Conservation (phyloP, 2,888 invertebrate species). For the Embidobia sp. region DNA sequence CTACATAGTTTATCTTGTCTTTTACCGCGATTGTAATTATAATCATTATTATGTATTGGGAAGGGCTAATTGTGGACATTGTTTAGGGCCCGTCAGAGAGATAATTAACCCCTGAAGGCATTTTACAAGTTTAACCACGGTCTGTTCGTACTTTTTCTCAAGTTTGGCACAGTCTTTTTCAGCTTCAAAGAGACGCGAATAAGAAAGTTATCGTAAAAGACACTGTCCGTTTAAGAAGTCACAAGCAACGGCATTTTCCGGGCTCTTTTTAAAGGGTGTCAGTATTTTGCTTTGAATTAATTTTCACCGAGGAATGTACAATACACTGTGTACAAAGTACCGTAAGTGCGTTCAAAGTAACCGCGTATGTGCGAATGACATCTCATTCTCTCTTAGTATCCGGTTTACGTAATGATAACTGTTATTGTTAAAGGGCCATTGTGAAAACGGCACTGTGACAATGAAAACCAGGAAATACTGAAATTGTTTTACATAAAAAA, state of each 20-base stretch:
- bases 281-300: slow-evolving; percentile 42
- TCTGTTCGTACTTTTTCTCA: slow-evolving; percentile 5
- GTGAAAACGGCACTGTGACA: slow-evolving; percentile 46
- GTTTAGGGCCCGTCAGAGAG: too few species aligned
- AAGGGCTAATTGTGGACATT: too few species aligned
- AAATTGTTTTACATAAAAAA: slow-evolving; percentile 42
- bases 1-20: too few species aligned
- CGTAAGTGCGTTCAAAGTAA: slow-evolving; percentile 74
- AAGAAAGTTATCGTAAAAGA: neutral
- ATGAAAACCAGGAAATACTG: slow-evolving; percentile 45
- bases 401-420: slow-evolving; percentile 51
- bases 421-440: slow-evolving; percentile 58
- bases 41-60: too few species aligned
- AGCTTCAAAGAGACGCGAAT: neutral
- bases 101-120: too few species aligned
- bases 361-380: slow-evolving; percentile 60
- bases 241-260: slow-evolving; percentile 7
- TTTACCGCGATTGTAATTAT: too few species aligned
- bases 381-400: slow-evolving; percentile 52
- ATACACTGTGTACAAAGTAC: slow-evolving; percentile 81
- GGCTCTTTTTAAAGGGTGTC: slow-evolving; percentile 33
- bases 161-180: neutral
- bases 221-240: slow-evolving; percentile 1
- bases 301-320: slow-evolving; percentile 74
- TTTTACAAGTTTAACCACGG: neutral